A percentile compares a stretch with the other conserved stretches of the same genome.
These are phyloP conservation scores for Drosophila eugracilis DNA, from an alignment of 1,140 invertebrate species.

Conservation along the genomic window DNA sequence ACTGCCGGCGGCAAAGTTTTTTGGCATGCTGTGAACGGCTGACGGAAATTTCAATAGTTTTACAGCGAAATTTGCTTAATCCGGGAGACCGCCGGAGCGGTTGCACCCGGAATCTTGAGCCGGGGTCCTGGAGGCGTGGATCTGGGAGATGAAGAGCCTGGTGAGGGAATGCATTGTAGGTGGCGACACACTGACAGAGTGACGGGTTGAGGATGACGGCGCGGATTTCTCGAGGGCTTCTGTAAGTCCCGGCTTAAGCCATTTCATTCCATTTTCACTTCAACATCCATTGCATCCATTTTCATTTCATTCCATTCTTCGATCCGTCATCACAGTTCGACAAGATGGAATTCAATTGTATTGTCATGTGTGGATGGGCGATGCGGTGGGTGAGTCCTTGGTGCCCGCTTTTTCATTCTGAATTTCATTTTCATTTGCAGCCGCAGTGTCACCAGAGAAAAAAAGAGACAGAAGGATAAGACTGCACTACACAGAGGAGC, in stretches of 20 bases:
- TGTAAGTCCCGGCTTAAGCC: slow-evolving; percentile 44
- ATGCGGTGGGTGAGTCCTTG: not conserved
- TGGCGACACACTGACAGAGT: slow-evolving; percentile 13
- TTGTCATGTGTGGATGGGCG: slow-evolving; percentile 26
- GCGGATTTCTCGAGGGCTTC: slow-evolving; percentile 4
- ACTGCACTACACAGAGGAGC: not conserved
- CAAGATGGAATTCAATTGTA: slow-evolving; percentile 34
- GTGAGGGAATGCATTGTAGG: slow-evolving; percentile 1
- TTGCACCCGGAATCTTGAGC: slow-evolving; percentile 20
- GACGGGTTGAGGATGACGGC: slow-evolving; percentile 1
- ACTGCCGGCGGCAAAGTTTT: slow-evolving; percentile 25
- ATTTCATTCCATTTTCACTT: slow-evolving; percentile 27
- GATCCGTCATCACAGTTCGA: slow-evolving; percentile 33
- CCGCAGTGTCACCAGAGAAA: not conserved
- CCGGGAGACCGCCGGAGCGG: slow-evolving; percentile 41
- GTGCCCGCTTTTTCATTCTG: slow-evolving; percentile 11
- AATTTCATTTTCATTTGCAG: slow-evolving; percentile 38
- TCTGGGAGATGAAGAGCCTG: not conserved
- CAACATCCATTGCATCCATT: slow-evolving; percentile 5
- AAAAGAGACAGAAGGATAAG: not conserved
- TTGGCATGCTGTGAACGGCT: slow-evolving; percentile 29
- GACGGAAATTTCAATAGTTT: slow-evolving; percentile 47
- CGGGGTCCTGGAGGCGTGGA: not conserved
- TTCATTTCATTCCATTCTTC: slow-evolving; percentile 5
- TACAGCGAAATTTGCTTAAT: slow-evolving; percentile 53